Conservation (phyloP, 2,888 invertebrate genomes). For the Meghimatium bilineatum region DNA sequence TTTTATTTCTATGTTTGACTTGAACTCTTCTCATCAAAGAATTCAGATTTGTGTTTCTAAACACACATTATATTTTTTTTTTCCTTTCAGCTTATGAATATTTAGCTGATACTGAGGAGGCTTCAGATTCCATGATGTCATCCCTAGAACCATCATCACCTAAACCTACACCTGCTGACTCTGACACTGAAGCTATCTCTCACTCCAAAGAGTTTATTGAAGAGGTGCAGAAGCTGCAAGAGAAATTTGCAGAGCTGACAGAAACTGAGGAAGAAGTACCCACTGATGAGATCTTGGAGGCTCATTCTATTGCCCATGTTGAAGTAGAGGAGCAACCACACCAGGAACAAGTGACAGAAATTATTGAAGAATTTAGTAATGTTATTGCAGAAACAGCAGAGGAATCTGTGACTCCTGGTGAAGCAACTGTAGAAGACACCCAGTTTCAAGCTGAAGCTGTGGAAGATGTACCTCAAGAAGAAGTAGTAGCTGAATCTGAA, state of each 20-base stretch:
- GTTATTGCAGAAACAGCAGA: slow-evolving; percentile 42
- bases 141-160: slow-evolving; percentile 70
- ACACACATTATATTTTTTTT: neutral
- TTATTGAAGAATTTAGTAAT: slow-evolving; percentile 10
- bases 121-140: slow-evolving; percentile 78
- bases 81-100: slow-evolving; percentile 91
- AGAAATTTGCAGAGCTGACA: slow-evolving; percentile 55
- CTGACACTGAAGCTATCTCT: slow-evolving; percentile 63
- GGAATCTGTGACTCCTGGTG: slow-evolving; percentile 35
- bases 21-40: too few relatives aligned
- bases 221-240: slow-evolving; percentile 63
- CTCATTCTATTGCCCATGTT: slow-evolving; percentile 47
- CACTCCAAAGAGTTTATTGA: slow-evolving; percentile 65
- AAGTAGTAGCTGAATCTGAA: neutral
- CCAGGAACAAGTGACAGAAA: slow-evolving; percentile 42
- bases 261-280: slow-evolving; percentile 53
- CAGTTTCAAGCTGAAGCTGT: slow-evolving; percentile 53
- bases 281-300: slow-evolving; percentile 38
- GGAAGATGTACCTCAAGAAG: slow-evolving; percentile 38
- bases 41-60: too few relatives aligned
- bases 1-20: too few relatives aligned
- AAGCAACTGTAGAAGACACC: slow-evolving; percentile 47
- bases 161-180: slow-evolving; percentile 63
- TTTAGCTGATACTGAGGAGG: slow-evolving; percentile 90
- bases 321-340: slow-evolving; percentile 53